Evolutionary conservation across 2,888 invertebrate species (phyloP).

Genomic region (Spisula subtruncata): DNA sequence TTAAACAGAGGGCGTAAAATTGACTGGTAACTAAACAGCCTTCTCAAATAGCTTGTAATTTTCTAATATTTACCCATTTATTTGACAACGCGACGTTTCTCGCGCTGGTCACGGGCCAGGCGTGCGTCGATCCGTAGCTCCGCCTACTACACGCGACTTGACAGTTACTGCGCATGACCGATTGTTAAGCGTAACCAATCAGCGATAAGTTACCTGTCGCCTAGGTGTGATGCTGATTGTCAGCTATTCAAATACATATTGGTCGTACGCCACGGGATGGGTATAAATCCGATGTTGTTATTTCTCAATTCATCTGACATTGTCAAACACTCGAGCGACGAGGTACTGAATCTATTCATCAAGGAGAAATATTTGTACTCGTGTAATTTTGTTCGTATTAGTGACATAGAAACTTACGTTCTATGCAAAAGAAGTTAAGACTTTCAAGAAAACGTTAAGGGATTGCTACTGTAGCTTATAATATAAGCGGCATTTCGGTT

Average conservation of each 20-base stretch:
- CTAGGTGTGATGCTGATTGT: conserved; percentile 46
- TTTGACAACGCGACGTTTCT: conserved; percentile 33
- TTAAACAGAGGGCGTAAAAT: neutral
- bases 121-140: conserved; percentile 44
- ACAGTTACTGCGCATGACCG: conserved; percentile 66
- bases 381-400: neutral
- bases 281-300: conserved; percentile 1
- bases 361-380: neutral
- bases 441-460: neutral
- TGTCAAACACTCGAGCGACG: conserved; percentile 11
- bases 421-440: neutral
- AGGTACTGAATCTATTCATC: neutral
- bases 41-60: conserved; percentile 9
- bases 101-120: conserved; percentile 56
- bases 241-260: conserved; percentile 14
- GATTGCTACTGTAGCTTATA: too few species aligned
- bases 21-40: neutral
- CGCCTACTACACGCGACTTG: conserved; percentile 71
- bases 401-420: neutral
- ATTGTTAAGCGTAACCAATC: conserved; percentile 64
- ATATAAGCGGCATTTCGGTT: too few species aligned
- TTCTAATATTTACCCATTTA: conserved; percentile 21
- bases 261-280: neutral
- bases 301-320: neutral
- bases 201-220: conserved; percentile 68